These are phyloP conservation scores for Trachythela sp. DNA, from an alignment of 64 coral and sea anemone species.

Conservation along the genomic window DNA sequence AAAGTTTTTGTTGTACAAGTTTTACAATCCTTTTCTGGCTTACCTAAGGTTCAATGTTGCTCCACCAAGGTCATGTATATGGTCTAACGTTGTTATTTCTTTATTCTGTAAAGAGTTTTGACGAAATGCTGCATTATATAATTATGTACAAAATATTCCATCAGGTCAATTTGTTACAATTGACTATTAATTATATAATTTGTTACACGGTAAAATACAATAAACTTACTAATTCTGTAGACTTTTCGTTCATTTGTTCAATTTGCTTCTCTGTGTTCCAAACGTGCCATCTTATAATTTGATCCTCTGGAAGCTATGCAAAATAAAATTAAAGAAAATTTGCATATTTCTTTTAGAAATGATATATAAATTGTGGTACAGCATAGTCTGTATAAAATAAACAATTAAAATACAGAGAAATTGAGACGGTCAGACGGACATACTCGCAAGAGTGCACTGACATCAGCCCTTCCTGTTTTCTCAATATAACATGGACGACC, in stretches of 20 bases:
- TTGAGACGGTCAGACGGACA: neutral
- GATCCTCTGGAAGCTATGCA: constrained; percentile 78
- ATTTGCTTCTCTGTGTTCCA: constrained; percentile 95
- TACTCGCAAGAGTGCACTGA: constrained; percentile 70
- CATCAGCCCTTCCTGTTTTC: constrained; percentile 82
- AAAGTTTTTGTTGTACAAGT: neutral
- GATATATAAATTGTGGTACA: too few relatives aligned
- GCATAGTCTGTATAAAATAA: too few relatives aligned
- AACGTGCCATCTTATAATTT: constrained; percentile 72
- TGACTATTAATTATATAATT: too few relatives aligned
- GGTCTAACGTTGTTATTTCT: constrained; percentile 82
- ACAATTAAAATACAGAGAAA: too few relatives aligned
- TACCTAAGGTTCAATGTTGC: constrained; percentile 72
- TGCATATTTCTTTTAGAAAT: neutral
- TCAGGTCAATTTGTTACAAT: too few relatives aligned
- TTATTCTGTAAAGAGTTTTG: constrained; percentile 40
- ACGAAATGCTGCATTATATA: too few relatives aligned
- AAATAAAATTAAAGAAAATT: neutral
- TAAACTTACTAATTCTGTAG: constrained; percentile 56
- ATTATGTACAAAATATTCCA: too few relatives aligned
- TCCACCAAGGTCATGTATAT: constrained; percentile 90
- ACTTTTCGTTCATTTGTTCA: constrained; percentile 69
- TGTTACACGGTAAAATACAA: neutral
- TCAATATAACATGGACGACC: constrained; percentile 92
- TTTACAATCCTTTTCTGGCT: neutral